Evolutionary conservation across 1,140 invertebrate genomes (phyloP), one percentile per base, ranked within the genome.

Genomic region (Papilio polyxenes): DNA sequence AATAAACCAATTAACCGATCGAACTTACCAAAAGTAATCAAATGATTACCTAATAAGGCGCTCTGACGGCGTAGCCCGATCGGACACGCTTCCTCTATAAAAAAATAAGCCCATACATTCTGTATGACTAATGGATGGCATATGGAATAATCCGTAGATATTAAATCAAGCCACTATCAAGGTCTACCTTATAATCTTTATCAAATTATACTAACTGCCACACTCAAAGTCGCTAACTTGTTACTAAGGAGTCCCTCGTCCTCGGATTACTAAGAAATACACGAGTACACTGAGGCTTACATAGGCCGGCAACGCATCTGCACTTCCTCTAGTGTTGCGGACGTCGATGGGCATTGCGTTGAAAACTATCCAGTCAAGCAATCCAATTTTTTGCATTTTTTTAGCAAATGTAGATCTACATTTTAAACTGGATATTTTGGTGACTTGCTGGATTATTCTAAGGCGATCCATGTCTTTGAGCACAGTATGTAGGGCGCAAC

Each of bases 1-100:
- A 82, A 82, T 82, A 80, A 82, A 82, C 82, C 65, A 69, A 82
- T 75, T 69, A 82, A 78, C 75, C 75, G n/a, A 77, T 77, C 75
- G 75, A 49, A 77, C n/a, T 77, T 51, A 77, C 75, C 75, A 77
- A 77, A 77, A 77, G 75, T 77, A 77, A 77, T 49, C 48, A 31
- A 53, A 51, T 53, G 75, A 77, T 77, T 77, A 77, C 75, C 75
- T 23, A 77, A 77, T 77, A 53, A 51, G 75, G 75, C 49, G 75
- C 49, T 53, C 75, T 17, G 17, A 62, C 59, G 49, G 13, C 17
- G 44, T 49, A 8, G 40, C 23, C 44, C 75, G 75, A 20, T 77
- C 75, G 48, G 49, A 77, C 75, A 77, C 75, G 75, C 77, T 82
- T 82, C 82, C 82, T 82, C 82, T 62, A 75, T 82, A 75, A 82